Evolutionary conservation across 2,797 vertebrate genomes (phyloP).

Genomic region (Brotogeris chrysoptera): DNA sequence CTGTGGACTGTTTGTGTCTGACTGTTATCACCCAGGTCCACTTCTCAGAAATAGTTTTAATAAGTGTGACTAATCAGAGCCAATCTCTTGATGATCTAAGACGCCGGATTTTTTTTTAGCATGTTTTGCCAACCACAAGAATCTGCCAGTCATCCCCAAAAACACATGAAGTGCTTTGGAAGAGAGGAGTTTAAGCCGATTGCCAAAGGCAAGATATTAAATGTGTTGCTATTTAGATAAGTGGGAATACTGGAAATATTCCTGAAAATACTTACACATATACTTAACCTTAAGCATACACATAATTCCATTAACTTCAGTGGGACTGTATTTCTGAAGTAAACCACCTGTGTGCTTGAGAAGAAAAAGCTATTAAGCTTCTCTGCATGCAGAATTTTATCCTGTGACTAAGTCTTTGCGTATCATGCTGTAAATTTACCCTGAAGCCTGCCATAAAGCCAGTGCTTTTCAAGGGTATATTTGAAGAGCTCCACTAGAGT

Average conservation of each 20-base stretch:
- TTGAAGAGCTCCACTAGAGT: constrained; percentile 54
- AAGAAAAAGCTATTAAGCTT: constrained; percentile 33
- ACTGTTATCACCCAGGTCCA: neutral
- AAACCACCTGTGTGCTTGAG: constrained; percentile 34
- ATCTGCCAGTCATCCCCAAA: neutral
- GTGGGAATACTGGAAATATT: neutral
- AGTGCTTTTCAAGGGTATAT: constrained; percentile 34
- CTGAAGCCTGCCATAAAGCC: constrained; percentile 51
- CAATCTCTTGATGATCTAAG: neutral
- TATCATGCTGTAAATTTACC: constrained; percentile 24
- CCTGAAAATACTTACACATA: neutral
- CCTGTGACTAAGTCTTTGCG: constrained; percentile 22
- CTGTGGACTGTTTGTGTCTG: neutral
- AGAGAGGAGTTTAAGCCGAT: neutral
- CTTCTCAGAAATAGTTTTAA: neutral
- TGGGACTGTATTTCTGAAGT: constrained; percentile 16
- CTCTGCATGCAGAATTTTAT: constrained; percentile 16
- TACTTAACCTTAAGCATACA: neutral
- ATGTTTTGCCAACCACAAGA: neutral
- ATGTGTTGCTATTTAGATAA: neutral
- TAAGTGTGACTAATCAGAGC: neutral
- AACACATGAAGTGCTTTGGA: neutral
- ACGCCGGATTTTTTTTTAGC: neutral
- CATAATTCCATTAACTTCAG: constrained; percentile 29
- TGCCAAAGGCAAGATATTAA: neutral